phyloP scores from a whole-genome alignment of 2,113 vertebrate species.

The Ptilonorhynchus violaceus region DNA sequence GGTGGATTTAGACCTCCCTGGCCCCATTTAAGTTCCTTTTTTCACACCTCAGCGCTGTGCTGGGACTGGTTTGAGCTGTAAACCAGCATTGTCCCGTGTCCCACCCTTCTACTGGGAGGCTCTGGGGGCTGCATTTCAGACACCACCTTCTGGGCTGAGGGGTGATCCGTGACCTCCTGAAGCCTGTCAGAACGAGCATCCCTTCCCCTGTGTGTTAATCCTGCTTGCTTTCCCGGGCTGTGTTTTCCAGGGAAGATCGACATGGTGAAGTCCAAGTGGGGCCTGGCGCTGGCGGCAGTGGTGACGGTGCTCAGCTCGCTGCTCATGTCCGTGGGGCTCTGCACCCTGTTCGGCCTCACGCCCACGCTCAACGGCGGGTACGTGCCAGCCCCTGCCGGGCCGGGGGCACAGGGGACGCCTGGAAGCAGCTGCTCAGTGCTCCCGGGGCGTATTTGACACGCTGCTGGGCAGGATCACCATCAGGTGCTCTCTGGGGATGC shows the following conservation, averaged over 20 bases:
- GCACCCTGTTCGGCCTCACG: slow-evolving; percentile 93
- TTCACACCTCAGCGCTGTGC: neutral
- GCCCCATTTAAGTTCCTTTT: neutral
- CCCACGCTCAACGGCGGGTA: slow-evolving; percentile 98
- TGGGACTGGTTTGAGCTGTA: neutral
- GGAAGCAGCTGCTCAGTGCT: neutral
- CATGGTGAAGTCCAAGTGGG: slow-evolving; percentile 99
- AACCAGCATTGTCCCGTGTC: rapidly evolving
- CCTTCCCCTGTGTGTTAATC: rapidly evolving
- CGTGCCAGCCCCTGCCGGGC: neutral
- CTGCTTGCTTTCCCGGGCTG: rapidly evolving
- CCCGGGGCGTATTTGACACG: rapidly evolving
- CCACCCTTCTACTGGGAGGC: neutral
- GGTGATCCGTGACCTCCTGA: rapidly evolving
- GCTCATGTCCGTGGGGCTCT: slow-evolving; percentile 97
- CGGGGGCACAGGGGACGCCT: neutral
- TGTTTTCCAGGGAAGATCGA: slow-evolving; percentile 90
- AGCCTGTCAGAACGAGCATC: neutral
- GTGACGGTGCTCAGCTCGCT: slow-evolving; percentile 97
- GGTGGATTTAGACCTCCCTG: neutral
- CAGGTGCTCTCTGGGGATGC: neutral
- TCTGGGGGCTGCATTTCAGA: neutral
- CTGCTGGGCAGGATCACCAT: neutral
- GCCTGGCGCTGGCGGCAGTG: slow-evolving; percentile 92
- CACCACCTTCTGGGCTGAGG: rapidly evolving